Conservation (phyloP, 1,140 invertebrate genomes). For the Lordiphosa mommai region DNA sequence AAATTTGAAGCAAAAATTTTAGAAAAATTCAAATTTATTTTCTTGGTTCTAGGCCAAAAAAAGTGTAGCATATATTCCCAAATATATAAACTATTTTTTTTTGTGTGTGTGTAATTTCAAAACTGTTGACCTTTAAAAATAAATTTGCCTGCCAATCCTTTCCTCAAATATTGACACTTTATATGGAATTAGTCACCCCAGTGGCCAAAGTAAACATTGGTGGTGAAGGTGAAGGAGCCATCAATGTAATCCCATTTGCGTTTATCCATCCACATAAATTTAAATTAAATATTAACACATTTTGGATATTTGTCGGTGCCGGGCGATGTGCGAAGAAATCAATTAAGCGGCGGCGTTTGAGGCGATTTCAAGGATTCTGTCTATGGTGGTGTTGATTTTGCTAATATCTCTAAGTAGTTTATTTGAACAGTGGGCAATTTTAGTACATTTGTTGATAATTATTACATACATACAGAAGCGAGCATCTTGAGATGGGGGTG, state of each 20-base stretch:
- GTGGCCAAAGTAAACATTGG: conserved; percentile 34
- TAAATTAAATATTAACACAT: conserved; percentile 54
- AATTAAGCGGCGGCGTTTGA: conserved; percentile 27
- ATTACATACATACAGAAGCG: too few relatives aligned
- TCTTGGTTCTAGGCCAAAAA: conserved; percentile 59
- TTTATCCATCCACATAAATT: conserved; percentile 19
- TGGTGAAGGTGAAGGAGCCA: neutral
- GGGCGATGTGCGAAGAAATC: conserved; percentile 45
- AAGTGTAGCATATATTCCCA: conserved; percentile 19
- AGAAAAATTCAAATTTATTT: conserved; percentile 19
- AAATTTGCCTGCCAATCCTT: conserved; percentile 13
- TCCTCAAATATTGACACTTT: conserved; percentile 30
- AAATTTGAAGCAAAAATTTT: conserved; percentile 14
- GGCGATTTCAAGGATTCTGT: conserved; percentile 1
- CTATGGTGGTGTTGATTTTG: neutral
- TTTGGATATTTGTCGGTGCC: conserved; percentile 14
- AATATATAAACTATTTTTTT: too few relatives aligned
- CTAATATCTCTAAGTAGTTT: neutral
- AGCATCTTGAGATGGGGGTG: too few relatives aligned
- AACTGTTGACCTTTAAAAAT: conserved; percentile 9
- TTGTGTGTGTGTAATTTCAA: too few relatives aligned
- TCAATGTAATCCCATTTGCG: conserved; percentile 18
- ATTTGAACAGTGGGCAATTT: neutral
- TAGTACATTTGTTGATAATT: too few relatives aligned
- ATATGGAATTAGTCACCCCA: conserved; percentile 33